Conservation (phyloP, 2,888 invertebrate species). For the Phlogophora meticulosa region DNA sequence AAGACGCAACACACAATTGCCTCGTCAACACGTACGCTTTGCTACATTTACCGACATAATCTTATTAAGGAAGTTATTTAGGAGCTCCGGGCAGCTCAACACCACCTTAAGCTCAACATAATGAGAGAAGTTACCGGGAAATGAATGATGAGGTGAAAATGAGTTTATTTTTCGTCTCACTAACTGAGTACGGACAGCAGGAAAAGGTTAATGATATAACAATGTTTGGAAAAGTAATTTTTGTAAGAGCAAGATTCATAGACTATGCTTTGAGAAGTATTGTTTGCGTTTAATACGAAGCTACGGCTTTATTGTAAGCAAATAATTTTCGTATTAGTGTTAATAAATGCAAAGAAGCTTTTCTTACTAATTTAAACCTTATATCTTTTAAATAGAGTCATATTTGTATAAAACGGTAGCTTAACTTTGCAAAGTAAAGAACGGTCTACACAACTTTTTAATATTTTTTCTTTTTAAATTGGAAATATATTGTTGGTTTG, state of each 20-base stretch:
- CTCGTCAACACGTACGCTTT: slow-evolving; percentile 23
- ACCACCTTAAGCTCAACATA: slow-evolving; percentile 51
- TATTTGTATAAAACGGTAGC: too few species aligned
- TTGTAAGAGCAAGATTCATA: not conserved
- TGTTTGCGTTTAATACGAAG: too few species aligned
- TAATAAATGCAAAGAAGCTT: too few species aligned
- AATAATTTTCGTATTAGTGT: too few species aligned
- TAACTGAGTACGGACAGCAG: slow-evolving; percentile 23
- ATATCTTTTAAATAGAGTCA: too few species aligned
- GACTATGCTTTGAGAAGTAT: not conserved
- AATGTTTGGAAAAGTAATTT: not conserved
- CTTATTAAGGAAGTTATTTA: slow-evolving; percentile 64
- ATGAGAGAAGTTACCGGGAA: slow-evolving; percentile 62
- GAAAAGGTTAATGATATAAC: not conserved
- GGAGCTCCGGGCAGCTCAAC: slow-evolving; percentile 32
- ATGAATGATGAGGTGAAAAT: slow-evolving; percentile 61
- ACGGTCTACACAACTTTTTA: too few species aligned
- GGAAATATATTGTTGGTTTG: too few species aligned
- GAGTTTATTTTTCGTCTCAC: slow-evolving; percentile 49
- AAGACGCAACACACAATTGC: not conserved
- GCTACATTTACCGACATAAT: slow-evolving; percentile 39
- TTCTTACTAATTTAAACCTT: too few species aligned
- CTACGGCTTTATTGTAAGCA: not conserved
- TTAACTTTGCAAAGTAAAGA: too few species aligned
- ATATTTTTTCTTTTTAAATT: too few species aligned